These are phyloP conservation scores for Apamea crenata DNA, from an alignment of 2,888 invertebrate species.

Conservation along the genomic window DNA sequence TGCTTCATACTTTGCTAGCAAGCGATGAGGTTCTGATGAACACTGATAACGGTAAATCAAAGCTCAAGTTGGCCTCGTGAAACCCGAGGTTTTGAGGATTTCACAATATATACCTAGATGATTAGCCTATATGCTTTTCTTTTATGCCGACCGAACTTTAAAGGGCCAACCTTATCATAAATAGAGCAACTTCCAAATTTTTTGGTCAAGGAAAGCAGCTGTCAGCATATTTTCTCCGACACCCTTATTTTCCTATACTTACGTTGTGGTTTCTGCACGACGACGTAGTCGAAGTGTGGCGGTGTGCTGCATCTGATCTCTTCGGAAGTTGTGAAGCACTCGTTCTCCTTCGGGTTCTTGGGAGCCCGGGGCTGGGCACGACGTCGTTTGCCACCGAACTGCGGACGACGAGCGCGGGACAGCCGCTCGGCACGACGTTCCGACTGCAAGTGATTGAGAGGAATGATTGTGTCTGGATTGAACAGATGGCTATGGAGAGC, in stretches of 20 bases:
- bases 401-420: constrained; percentile 86
- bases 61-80: no score
- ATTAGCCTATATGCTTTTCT: not conserved
- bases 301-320: constrained; percentile 82
- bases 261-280: constrained; percentile 84
- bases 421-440: constrained; percentile 86
- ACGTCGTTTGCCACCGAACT: constrained; percentile 83
- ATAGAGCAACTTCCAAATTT: not conserved
- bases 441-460: constrained; percentile 74
- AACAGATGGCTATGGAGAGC: not conserved
- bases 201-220: not conserved
- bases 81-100: not conserved
- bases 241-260: constrained; percentile 59
- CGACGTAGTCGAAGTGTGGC: constrained; percentile 82
- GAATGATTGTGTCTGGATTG: not conserved
- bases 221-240: no score
- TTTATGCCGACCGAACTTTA: not conserved
- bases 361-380: constrained; percentile 80
- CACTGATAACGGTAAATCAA: no score
- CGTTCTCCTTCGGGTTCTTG: constrained; percentile 85
- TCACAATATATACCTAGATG: not conserved
- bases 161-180: not conserved
- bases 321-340: constrained; percentile 77
- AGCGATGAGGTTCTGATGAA: not conserved
- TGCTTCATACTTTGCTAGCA: not conserved